Base-by-base conservation (phyloP, 1,140 invertebrate species). In the Leptopilina clavipes region DNA sequence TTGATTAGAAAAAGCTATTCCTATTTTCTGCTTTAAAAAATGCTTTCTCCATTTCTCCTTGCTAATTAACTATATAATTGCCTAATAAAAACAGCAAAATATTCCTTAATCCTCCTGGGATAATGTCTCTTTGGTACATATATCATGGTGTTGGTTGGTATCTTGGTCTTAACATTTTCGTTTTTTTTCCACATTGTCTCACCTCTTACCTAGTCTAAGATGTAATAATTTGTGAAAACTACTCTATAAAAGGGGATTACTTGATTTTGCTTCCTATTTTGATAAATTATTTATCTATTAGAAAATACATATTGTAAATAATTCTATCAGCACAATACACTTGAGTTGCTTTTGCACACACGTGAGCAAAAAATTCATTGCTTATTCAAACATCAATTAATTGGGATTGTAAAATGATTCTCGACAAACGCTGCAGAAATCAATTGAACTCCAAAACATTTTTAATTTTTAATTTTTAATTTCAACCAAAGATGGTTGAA, bases 101-200 rank as follows among this genome's bases (percentile, higher is more conserved):
- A 1, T 37, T 25, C 19, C 11, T 14, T 65, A 22, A 59, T 25
- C 19, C 22, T 65, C 12, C 12, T 31, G 11, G 22, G 25, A 37
- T 65, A 31, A 65, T 59, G 56, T 59, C 25, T 56, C 74, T 74
- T 70, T 80, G 43, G 71, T 75, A 80, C 25, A 31, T 31, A 31
- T 80, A 31, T 80, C 81, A 76, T 87, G 86, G 84, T 88, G 76
- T 81, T 87, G 81, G 86, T 89, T 89, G 87, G 87, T 89, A 89
- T 88, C 86, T 85, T 80, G 76, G 83, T 82, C 83, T 85, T 82
- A 85, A 85, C 78, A 73, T 80, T 76, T 77, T 78, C 70, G 76
- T 72, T 79, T 31, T 2, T n/a, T 83, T 85, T 44, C 76, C 54
- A 73, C 79, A 75, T 77, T 79, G 71, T 70, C 72, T 80, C 54